Base-by-base conservation (phyloP, 2,888 invertebrate species). In the Dryobotodes eremita region DNA sequence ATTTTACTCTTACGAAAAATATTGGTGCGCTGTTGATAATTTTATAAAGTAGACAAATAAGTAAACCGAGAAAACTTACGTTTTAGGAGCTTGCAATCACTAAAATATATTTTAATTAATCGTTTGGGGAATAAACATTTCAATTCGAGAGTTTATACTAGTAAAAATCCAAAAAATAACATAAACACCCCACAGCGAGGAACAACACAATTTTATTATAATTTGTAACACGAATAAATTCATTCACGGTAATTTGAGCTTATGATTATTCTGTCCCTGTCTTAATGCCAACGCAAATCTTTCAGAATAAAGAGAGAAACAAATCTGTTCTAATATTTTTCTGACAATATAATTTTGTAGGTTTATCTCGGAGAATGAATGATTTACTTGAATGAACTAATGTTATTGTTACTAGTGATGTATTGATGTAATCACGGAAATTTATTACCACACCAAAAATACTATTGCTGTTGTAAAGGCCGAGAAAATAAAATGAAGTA, bases 111-210 rank as follows among this genome's bases (percentile, higher is more conserved):
- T 65, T 36, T 31, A 46, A 75, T 76, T 46, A 70, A 42, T 65
- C 55, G 31, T 57, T 86, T 74, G 11, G 4, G 17, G n/a, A 53
- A 55, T 46, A 75, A 66, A 53, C 77, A 83, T 82, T 77, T 61
- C 71, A 59, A 65, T 66, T 46, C 46, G 1, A 11, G n/a, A 75
- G 73, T 26, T 75, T 42, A 26, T 68, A 36, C 0, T 36, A 55
- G 6, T 71, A 46, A 66, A 79, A 72, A 77, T 59, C 46, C 66
- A 77, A 86, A 82, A 78, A 81, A 77, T 74, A 84, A 79, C 82
- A 80, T 79, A 86, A 86, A 88, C 87, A 87, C 80, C 80, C 77
- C 84, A 75, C 81, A 42, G 61, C 64, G 23, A 71, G 42, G 26
- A 68, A 73, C 69, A 78, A 74, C 36, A 70, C 66, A 66, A 76